phyloP scores from a whole-genome alignment of 2,797 vertebrate species.

The Neosilurus hyrtlii region DNA sequence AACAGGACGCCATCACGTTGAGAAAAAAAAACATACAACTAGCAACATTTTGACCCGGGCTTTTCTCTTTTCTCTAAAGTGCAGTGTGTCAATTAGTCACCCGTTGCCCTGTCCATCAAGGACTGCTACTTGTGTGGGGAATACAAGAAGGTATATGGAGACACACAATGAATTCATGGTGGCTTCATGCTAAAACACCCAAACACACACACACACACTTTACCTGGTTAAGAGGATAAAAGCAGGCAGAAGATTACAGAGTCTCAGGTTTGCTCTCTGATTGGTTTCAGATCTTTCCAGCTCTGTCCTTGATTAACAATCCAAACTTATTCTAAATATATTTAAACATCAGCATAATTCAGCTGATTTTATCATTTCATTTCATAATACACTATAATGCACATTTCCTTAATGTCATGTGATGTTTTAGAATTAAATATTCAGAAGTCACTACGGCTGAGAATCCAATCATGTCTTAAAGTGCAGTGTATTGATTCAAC shows the following conservation, averaged over 20 bases:
- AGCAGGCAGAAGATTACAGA: conserved; percentile 76
- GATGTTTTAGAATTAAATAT: conserved; percentile 4
- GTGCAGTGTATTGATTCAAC: conserved; percentile 40
- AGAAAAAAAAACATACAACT: conserved; percentile 19
- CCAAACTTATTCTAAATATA: conserved; percentile 66
- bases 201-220: conserved; percentile 47
- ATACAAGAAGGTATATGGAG: conserved; percentile 16
- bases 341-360: conserved; percentile 30
- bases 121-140: conserved; percentile 16
- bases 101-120: neutral
- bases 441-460: neutral
- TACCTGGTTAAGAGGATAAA: conserved; percentile 86
- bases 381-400: neutral
- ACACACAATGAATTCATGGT: conserved; percentile 40
- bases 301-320: conserved; percentile 60
- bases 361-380: neutral
- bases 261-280: conserved; percentile 65
- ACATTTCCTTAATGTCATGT: neutral
- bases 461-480: conserved; percentile 33
- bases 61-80: neutral
- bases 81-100: conserved; percentile 1
- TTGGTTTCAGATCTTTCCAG: conserved; percentile 56
- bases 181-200: conserved; percentile 52
- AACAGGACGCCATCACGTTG: neutral
- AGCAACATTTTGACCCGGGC: neutral